These are phyloP conservation scores for Eleginops maclovinus DNA, from an alignment of 2,113 vertebrate genomes.

Conservation along the genomic window DNA sequence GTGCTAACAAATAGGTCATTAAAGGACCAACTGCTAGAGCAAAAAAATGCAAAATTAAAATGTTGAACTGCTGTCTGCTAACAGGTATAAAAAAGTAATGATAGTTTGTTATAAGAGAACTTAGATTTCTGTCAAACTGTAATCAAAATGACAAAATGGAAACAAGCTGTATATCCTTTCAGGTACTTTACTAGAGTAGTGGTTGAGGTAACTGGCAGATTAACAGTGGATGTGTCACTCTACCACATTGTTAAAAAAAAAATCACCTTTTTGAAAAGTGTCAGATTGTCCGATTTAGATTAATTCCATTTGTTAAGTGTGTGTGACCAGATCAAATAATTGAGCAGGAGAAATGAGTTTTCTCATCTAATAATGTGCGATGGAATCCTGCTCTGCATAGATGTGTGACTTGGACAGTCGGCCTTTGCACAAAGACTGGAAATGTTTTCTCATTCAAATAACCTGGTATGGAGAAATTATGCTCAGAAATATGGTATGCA, in stretches of 20 bases:
- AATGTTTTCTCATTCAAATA: slow-evolving; percentile 34
- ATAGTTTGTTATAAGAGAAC: background rate
- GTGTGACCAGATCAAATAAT: slow-evolving; percentile 59
- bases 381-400: slow-evolving; percentile 46
- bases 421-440: slow-evolving; percentile 37
- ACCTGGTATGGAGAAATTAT: background rate
- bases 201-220: slow-evolving; percentile 3
- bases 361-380: slow-evolving; percentile 54
- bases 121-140: background rate
- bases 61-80: background rate
- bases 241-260: slow-evolving; percentile 21
- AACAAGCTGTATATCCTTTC: background rate
- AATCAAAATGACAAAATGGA: background rate
- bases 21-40: background rate
- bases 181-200: slow-evolving; percentile 2
- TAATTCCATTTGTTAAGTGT: slow-evolving; percentile 57
- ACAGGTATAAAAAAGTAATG: background rate
- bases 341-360: slow-evolving; percentile 43
- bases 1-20: slow-evolving; percentile 30
- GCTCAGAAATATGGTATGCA: slow-evolving; percentile 1
- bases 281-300: slow-evolving; percentile 56
- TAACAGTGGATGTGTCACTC: slow-evolving; percentile 10
- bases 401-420: slow-evolving; percentile 52
- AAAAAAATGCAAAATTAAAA: background rate
- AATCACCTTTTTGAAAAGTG: slow-evolving; percentile 11